phyloP scores from a whole-genome alignment of 2,888 invertebrate species.

The Lasiommata megera region DNA sequence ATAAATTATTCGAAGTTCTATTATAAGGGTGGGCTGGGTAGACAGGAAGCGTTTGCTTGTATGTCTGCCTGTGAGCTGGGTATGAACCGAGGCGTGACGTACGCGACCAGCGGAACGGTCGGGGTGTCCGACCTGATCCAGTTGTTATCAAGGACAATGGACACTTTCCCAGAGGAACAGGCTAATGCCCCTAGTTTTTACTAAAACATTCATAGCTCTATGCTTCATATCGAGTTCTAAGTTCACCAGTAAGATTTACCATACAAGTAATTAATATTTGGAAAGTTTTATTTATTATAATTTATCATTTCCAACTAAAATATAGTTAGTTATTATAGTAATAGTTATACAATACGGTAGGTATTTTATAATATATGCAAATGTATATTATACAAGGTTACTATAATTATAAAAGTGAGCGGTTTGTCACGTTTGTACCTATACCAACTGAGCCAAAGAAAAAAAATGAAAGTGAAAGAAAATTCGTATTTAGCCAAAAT shows the following conservation, averaged over 20 bases:
- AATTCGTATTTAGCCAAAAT: too few species aligned
- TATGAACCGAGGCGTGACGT: slow-evolving; percentile 47
- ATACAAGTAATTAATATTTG: too few species aligned
- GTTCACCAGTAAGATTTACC: too few species aligned
- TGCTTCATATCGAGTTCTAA: too few species aligned
- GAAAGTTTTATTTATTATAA: too few species aligned
- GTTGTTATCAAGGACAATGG: slow-evolving; percentile 28
- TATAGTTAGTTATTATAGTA: too few species aligned
- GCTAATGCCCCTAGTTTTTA: neutral
- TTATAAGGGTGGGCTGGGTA: neutral
- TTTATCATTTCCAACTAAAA: too few species aligned
- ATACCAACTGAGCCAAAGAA: neutral
- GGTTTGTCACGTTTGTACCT: neutral
- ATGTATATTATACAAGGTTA: too few species aligned
- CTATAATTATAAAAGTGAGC: neutral
- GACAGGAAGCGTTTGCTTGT: neutral
- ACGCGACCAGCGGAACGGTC: slow-evolving; percentile 53
- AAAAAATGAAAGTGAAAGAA: neutral
- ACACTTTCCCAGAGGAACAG: slow-evolving; percentile 25
- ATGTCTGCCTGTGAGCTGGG: neutral
- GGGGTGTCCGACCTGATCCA: slow-evolving; percentile 46
- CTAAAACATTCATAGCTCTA: too few species aligned
- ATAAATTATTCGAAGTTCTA: neutral
- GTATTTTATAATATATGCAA: too few species aligned
- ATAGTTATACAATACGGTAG: too few species aligned